These are phyloP conservation scores for Masticophis lateralis DNA, from an alignment of 2,797 vertebrate species.

Conservation along the genomic window DNA sequence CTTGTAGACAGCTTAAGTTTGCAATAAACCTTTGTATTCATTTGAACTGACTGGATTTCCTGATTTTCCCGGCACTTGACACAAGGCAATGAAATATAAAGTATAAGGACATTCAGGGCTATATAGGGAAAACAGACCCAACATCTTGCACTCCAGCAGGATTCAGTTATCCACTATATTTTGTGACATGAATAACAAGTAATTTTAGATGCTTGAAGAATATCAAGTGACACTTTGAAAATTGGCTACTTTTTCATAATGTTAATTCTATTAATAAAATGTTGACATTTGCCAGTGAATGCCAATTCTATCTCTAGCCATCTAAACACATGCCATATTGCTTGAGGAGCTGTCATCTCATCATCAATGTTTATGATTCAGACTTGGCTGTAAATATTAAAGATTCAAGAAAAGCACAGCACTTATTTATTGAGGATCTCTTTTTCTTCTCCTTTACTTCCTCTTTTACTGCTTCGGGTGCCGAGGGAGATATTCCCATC, in stretches of 20 bases:
- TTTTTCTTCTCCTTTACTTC: not conserved
- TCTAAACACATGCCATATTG: not conserved
- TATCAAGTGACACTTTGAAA: not conserved
- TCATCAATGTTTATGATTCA: not conserved
- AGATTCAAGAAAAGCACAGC: not conserved
- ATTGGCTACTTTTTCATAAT: not conserved
- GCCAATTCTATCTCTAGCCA: not conserved
- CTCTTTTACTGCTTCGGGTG: not conserved
- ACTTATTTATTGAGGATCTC: not conserved
- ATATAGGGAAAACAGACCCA: not conserved
- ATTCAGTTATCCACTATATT: not conserved
- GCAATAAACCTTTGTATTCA: not conserved
- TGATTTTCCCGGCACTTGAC: not conserved
- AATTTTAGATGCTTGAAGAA: constrained; percentile 1
- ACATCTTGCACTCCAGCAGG: not conserved
- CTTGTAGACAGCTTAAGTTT: not conserved
- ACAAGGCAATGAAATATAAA: not conserved
- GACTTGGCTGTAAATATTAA: not conserved
- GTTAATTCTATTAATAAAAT: not conserved
- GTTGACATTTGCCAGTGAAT: not conserved
- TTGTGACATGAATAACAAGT: not conserved
- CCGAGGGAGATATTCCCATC: not conserved
- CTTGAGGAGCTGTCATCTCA: not conserved
- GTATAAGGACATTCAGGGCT: not conserved
- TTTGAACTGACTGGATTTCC: not conserved